phyloP scores from a whole-genome alignment of 2,797 vertebrate genomes.

The Delichon dasypus region DNA sequence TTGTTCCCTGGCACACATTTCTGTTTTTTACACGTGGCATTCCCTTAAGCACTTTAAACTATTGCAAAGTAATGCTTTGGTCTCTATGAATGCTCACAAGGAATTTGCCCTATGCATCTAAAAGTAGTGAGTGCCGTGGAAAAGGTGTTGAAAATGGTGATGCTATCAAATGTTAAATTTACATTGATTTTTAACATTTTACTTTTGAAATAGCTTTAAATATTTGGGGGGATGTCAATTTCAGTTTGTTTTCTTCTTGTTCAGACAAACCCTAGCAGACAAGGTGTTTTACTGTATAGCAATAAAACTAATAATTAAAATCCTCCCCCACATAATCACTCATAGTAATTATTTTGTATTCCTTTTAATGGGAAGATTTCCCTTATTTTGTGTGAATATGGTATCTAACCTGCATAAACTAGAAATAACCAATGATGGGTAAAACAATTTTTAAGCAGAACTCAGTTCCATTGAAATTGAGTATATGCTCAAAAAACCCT shows the following conservation, averaged over 20 bases:
- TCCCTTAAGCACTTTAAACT: not conserved
- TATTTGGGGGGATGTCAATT: too few species aligned
- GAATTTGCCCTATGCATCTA: not conserved
- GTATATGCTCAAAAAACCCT: not conserved
- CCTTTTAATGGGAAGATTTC: not conserved
- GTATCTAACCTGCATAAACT: not conserved
- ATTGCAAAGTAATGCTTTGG: not conserved
- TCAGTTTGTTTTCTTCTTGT: not conserved
- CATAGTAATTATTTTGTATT: not conserved
- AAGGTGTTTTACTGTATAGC: not conserved
- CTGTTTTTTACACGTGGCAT: not conserved
- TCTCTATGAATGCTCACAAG: not conserved
- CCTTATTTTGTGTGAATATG: not conserved
- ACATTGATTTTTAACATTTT: not conserved
- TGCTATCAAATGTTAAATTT: not conserved
- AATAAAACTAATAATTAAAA: not conserved
- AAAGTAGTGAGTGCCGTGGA: not conserved
- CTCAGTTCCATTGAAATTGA: not conserved
- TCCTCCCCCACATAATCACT: not conserved
- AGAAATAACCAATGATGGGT: not conserved
- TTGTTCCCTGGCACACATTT: not conserved
- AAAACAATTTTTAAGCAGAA: not conserved
- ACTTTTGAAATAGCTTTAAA: not conserved
- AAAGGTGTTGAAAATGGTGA: not conserved
- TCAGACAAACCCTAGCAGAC: not conserved